Percentiles rank a stretch among this genome's conserved stretches.
These are phyloP conservation scores for Saccostrea echinata DNA, from an alignment of 1,140 invertebrate species.

Conservation along the genomic window DNA sequence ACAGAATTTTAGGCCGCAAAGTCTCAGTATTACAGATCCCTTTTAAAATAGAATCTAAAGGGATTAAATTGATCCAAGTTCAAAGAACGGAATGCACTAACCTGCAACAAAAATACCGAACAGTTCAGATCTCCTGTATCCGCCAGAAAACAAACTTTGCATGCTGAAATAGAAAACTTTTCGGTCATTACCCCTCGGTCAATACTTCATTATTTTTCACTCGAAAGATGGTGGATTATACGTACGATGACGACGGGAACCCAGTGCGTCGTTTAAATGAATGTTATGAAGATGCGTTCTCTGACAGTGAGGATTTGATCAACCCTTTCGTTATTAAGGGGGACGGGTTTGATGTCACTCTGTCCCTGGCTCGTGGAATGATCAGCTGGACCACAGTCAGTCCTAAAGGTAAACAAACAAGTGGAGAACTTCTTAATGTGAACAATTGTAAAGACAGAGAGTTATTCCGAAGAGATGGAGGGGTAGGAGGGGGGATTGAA, in stretches of 20 bases:
- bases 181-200: neutral
- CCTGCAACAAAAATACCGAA: neutral
- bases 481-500: too few species aligned
- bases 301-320: slow-evolving; percentile 58
- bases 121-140: neutral
- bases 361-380: slow-evolving; percentile 56
- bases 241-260: slow-evolving; percentile 67
- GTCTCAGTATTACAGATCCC: neutral
- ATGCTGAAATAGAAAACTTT: neutral
- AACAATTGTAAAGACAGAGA: too few species aligned
- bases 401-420: slow-evolving; percentile 33
- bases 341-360: slow-evolving; percentile 68
- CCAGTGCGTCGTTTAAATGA: slow-evolving; percentile 49
- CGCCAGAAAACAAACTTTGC: neutral
- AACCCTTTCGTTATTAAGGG: slow-evolving; percentile 67
- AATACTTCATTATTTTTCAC: neutral
- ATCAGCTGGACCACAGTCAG: slow-evolving; percentile 65
- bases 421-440: too few species aligned
- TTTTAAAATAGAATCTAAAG: neutral
- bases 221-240: slow-evolving; percentile 63
- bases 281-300: slow-evolving; percentile 44
- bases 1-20: neutral
- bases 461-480: too few species aligned
- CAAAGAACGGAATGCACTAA: neutral
- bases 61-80: neutral